A percentile compares a stretch with the other conserved stretches of the same genome.
Evolutionary conservation across 1,140 invertebrate species (phyloP).

Genomic region (Micrasema longulum): DNA sequence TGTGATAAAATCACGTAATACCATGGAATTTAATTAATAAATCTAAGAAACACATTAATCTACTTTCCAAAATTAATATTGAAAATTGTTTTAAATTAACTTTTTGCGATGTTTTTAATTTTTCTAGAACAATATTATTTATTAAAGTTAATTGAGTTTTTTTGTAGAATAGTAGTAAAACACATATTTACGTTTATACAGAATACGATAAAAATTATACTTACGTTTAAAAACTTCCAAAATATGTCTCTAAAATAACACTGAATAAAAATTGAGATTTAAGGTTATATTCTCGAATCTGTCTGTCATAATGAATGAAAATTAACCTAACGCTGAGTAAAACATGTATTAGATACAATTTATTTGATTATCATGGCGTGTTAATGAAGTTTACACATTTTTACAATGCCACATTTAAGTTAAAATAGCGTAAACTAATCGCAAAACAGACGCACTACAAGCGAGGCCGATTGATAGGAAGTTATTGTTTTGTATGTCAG

Average conservation of each 20-base stretch:
- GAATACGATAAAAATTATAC: neutral
- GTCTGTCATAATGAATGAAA: slow-evolving; percentile 12
- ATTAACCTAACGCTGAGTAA: neutral
- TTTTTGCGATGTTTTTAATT: no score
- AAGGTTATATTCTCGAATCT: slow-evolving; percentile 21
- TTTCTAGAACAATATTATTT: no score
- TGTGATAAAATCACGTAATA: no score
- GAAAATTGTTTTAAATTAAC: no score
- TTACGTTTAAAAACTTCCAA: slow-evolving; percentile 24
- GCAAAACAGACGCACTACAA: neutral
- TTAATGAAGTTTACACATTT: slow-evolving; percentile 16
- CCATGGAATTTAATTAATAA: no score
- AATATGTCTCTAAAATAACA: slow-evolving; percentile 6
- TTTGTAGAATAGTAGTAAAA: no score
- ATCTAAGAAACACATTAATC: no score
- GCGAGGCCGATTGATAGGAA: slow-evolving; percentile 11
- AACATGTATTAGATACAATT: neutral
- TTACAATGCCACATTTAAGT: slow-evolving; percentile 1
- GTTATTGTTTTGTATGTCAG: slow-evolving; percentile 2
- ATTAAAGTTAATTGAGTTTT: no score
- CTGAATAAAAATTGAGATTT: slow-evolving; percentile 11
- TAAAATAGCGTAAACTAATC: neutral
- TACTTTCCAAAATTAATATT: no score
- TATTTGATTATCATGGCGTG: neutral
- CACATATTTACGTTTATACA: no score